Conservation (phyloP, 2,888 invertebrate genomes). For the Andricus curvator region DNA sequence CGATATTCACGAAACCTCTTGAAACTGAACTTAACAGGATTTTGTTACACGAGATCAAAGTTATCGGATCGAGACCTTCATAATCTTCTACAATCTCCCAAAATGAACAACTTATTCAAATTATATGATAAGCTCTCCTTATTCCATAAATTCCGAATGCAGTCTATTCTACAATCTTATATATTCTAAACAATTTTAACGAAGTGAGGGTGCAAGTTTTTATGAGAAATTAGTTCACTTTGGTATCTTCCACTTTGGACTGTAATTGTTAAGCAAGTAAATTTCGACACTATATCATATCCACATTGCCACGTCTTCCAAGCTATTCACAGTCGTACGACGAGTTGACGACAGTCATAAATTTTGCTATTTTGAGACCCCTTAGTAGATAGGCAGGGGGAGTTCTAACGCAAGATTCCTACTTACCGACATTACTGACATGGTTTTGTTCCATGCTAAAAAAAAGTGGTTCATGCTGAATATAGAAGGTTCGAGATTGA, state of each 20-base stretch:
- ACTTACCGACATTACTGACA: no score
- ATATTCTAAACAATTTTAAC: not conserved
- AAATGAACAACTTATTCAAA: not conserved
- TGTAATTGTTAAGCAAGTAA: not conserved
- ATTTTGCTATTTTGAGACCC: slow-evolving; percentile 11
- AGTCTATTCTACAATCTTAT: no score
- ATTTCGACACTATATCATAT: not conserved
- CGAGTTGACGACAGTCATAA: slow-evolving; percentile 25
- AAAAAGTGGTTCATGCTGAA: no score
- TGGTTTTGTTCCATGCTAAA: no score
- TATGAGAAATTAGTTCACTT: not conserved
- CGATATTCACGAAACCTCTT: not conserved
- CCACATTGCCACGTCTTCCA: not conserved
- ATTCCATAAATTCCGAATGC: not conserved
- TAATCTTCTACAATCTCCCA: no score
- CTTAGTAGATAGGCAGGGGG: no score
- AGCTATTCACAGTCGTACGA: not conserved
- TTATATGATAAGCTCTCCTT: not conserved
- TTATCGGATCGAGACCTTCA: not conserved
- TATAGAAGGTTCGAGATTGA: no score
- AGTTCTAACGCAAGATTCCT: no score
- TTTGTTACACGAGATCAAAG: not conserved
- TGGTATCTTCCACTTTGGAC: not conserved
- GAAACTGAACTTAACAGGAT: not conserved
- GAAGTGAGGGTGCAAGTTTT: not conserved